Percentiles rank a stretch among this genome's conserved stretches.
Conservation (phyloP, 2,888 invertebrate genomes). For the Neoscelio sp. region DNA sequence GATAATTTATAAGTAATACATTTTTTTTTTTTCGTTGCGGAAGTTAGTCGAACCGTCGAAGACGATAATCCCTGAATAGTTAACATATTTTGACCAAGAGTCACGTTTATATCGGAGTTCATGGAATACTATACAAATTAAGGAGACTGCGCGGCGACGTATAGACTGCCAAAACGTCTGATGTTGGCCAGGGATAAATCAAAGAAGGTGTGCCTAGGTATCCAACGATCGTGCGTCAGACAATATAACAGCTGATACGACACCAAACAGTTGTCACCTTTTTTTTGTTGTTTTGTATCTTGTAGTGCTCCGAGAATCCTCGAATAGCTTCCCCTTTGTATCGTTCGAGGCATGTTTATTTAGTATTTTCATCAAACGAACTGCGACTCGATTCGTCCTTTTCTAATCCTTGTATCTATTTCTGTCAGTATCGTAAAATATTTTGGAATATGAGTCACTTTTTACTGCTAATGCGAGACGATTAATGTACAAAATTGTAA, state of each 20-base stretch:
- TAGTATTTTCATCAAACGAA: constrained; percentile 48
- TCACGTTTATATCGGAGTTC: constrained; percentile 58
- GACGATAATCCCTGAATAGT: constrained; percentile 52
- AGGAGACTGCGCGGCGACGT: constrained; percentile 63
- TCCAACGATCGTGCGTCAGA: constrained; percentile 56
- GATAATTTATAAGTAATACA: too few relatives aligned
- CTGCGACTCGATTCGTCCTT: background rate
- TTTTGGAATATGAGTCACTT: background rate
- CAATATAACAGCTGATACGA: constrained; percentile 68
- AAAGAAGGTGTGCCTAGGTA: constrained; percentile 58
- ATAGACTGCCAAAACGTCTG: constrained; percentile 62
- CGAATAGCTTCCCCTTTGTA: constrained; percentile 48
- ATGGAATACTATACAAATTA: constrained; percentile 66
- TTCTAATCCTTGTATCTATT: constrained; percentile 1
- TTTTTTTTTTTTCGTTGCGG: constrained; percentile 52
- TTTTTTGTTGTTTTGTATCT: constrained; percentile 59
- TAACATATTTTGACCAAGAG: constrained; percentile 59
- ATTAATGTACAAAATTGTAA: too few relatives aligned
- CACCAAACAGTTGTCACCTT: constrained; percentile 64
- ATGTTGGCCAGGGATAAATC: constrained; percentile 62
- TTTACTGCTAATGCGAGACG: too few relatives aligned
- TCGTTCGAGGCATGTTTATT: constrained; percentile 44
- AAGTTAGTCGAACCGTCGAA: constrained; percentile 57
- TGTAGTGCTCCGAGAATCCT: constrained; percentile 47
- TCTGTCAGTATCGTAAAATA: background rate